A percentile compares a stretch with the other conserved stretches of the same genome.
These are phyloP conservation scores for Pangasius krempfi DNA, from an alignment of 2,797 vertebrate genomes.

Conservation along the genomic window DNA sequence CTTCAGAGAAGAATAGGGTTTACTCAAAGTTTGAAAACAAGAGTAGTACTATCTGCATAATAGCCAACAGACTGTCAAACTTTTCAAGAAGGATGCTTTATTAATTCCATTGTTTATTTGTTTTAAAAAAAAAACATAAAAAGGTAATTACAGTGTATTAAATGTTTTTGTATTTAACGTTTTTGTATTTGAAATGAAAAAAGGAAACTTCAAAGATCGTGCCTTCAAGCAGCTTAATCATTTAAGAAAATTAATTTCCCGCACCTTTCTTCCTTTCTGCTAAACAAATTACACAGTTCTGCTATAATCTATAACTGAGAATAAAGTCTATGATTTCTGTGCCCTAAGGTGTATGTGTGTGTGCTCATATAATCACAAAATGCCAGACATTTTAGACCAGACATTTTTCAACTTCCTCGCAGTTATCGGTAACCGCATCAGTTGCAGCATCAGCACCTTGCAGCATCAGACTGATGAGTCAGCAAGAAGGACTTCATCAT, in stretches of 20 bases:
- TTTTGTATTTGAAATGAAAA: constrained; percentile 11
- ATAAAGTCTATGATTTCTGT: not conserved
- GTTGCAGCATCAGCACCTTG: constrained; percentile 51
- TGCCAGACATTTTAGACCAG: constrained; percentile 13
- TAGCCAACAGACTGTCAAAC: not conserved
- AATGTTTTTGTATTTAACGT: not conserved
- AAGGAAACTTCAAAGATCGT: constrained; percentile 8
- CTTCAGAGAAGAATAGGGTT: not conserved
- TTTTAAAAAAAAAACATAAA: not conserved
- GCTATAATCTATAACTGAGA: not conserved
- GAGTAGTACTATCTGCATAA: not conserved
- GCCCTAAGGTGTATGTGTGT: not conserved
- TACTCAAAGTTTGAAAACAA: not conserved
- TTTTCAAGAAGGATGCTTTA: not conserved
- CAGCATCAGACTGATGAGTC: constrained; percentile 49
- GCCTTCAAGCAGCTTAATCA: not conserved
- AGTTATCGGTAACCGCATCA: constrained; percentile 34
- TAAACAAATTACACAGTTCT: not conserved
- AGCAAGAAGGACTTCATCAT: constrained; percentile 36
- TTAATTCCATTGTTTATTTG: not conserved
- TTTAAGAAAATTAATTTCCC: not conserved
- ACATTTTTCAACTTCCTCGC: constrained; percentile 9
- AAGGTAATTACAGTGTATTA: not conserved
- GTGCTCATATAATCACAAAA: constrained; percentile 1
- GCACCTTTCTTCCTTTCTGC: not conserved